phyloP scores from a whole-genome alignment of 2,797 vertebrate genomes.

The Heteromormyrus szaboi region DNA sequence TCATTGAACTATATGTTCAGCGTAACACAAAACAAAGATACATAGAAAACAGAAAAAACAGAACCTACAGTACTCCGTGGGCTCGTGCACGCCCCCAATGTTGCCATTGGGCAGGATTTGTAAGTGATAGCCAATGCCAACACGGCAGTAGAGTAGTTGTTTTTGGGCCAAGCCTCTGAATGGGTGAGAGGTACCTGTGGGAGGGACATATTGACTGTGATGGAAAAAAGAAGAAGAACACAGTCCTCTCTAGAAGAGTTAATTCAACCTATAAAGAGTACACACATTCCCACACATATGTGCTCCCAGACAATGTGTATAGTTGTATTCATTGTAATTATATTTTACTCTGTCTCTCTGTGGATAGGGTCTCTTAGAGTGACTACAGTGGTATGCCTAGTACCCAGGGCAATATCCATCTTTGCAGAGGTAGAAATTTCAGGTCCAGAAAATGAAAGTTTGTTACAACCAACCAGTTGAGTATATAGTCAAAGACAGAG shows the following conservation, averaged over 20 bases:
- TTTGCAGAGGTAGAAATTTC: neutral
- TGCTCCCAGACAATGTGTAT: neutral
- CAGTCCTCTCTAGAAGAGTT: neutral
- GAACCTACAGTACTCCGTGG: slow-evolving; percentile 54
- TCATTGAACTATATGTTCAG: neutral
- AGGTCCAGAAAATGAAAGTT: neutral
- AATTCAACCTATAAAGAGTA: neutral
- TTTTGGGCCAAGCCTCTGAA: slow-evolving; percentile 29
- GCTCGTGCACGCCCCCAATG: slow-evolving; percentile 52
- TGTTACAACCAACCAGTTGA: neutral
- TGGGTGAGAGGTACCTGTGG: slow-evolving; percentile 39
- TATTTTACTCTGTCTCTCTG: neutral
- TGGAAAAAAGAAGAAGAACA: neutral
- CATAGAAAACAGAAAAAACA: neutral
- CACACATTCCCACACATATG: neutral
- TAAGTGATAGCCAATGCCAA: slow-evolving; percentile 64
- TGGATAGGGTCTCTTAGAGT: neutral
- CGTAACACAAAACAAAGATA: neutral
- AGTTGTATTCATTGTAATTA: neutral
- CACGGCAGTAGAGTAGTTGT: slow-evolving; percentile 58
- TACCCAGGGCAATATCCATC: neutral
- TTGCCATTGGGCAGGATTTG: slow-evolving; percentile 51
- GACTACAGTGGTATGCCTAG: neutral
- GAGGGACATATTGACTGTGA: neutral
- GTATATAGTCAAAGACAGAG: neutral